Conservation (phyloP, 2,888 invertebrate genomes). For the Pterostichus niger region DNA sequence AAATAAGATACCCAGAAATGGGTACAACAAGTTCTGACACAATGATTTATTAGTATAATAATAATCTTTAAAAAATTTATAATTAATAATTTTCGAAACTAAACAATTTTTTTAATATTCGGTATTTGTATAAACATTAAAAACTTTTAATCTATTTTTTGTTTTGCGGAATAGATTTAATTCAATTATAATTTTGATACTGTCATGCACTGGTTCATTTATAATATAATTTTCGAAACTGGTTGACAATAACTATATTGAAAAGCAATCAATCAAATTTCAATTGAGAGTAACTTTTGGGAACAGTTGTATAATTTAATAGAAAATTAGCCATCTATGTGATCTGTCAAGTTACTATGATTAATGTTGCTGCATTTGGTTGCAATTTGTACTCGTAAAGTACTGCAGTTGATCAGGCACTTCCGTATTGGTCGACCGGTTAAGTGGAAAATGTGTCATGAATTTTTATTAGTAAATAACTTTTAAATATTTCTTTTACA, state of each 20-base stretch:
- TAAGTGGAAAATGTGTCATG: too few species aligned
- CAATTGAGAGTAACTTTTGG: slow-evolving; percentile 38
- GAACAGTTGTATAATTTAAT: slow-evolving; percentile 36
- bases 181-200: slow-evolving; percentile 26
- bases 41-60: too few species aligned
- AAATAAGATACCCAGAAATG: too few species aligned
- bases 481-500: too few species aligned
- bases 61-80: too few species aligned
- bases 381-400: background rate
- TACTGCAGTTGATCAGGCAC: background rate
- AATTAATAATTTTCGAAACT: too few species aligned
- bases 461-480: too few species aligned
- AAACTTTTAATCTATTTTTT: too few species aligned
- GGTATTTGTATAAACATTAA: too few species aligned
- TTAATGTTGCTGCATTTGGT: slow-evolving; percentile 21
- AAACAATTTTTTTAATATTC: too few species aligned
- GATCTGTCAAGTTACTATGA: slow-evolving; percentile 39
- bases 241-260: slow-evolving; percentile 26
- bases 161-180: background rate
- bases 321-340: slow-evolving; percentile 37
- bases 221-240: slow-evolving; percentile 19
- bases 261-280: slow-evolving; percentile 48
- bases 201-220: slow-evolving; percentile 18
- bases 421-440: background rate
- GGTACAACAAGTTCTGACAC: too few species aligned